Base-by-base conservation (phyloP, 2,888 invertebrate species). In the Luperina testacea region DNA sequence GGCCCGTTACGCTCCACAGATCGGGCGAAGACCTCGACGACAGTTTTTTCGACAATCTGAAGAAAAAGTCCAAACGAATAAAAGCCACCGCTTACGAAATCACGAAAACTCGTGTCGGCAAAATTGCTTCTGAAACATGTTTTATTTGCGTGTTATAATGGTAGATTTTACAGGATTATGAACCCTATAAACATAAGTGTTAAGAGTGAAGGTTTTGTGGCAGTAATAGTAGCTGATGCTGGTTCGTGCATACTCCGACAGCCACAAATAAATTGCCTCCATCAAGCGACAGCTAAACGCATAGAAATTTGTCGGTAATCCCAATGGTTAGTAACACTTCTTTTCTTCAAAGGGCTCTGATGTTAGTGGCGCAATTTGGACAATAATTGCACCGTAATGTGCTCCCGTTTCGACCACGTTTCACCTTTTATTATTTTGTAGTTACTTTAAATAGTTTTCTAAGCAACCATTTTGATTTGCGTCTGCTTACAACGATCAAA, bases 41-140 rank as follows among this genome's bases (percentile, higher is more conserved):
- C 94, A 94, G 90, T 93, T 94, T 93, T 93, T 93, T 92, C 78
- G 90, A 89, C 91, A 90, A 84, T 57, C 91, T 86, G 81, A 90
- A 73, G 90, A 93, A 94, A 93, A 94, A 93, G 90, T 89, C 90
- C 91, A 93, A 93, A 93, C 64, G 84, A 89, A 90, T 91, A 93
- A 94, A 93, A 94, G 91, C 90, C 81, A 88, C 87, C 85, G 90
- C 92, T 93, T 93, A 93, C 92, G 91, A 93, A 94, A 95, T 95
- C 94, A 95, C 94, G 94, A 95, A 93, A 94, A 94, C 91, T 95
- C 95, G 95, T 95, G 95, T 94, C 93, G 92, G 91, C 92, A 90
- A 94, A 95, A 95, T 95, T 91, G 92, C 92, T 91, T 91, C 82
- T 59, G 81, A 88, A 83, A 81, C 85, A 87, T 73, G 64, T 59